A percentile compares a stretch with the other conserved stretches of the same genome.
These are phyloP conservation scores for Hemicordylus capensis DNA, from an alignment of 2,113 vertebrate genomes.

Conservation along the genomic window DNA sequence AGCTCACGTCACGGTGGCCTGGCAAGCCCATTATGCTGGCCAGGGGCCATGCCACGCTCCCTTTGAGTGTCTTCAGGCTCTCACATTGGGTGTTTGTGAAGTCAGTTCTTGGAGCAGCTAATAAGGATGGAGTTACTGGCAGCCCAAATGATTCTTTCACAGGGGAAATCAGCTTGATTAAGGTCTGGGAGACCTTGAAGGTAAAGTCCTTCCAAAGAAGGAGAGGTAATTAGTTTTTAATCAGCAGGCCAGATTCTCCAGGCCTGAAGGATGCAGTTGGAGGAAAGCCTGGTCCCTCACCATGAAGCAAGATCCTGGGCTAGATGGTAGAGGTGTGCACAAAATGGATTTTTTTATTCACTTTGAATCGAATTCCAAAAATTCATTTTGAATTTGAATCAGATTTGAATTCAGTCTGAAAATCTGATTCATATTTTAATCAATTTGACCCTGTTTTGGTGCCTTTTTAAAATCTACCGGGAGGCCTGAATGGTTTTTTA, in stretches of 20 bases:
- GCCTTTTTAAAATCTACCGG: too few species aligned
- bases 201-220: constrained; percentile 14
- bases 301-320: too few species aligned
- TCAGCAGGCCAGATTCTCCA: constrained; percentile 39
- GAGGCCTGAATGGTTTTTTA: too few species aligned
- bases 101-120: not conserved
- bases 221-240: constrained; percentile 54
- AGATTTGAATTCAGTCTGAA: too few species aligned
- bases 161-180: constrained; percentile 30
- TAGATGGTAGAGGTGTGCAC: too few species aligned
- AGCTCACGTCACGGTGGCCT: too few species aligned
- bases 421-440: too few species aligned
- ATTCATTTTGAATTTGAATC: too few species aligned
- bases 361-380: too few species aligned
- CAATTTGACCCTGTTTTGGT: too few species aligned
- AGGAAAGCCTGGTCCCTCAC: not conserved
- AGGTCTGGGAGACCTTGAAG: constrained; percentile 38
- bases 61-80: too few species aligned
- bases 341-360: too few species aligned
- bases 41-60: not conserved
- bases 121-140: not conserved
- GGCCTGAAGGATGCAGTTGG: constrained; percentile 13
- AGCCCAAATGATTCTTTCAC: constrained; percentile 16
- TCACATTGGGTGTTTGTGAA: not conserved
- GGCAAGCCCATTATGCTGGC: not conserved